Evolutionary conservation across 2,888 invertebrate species (phyloP), one percentile per base, ranked within the genome.

Genomic region (Chrysolina oricalcia): DNA sequence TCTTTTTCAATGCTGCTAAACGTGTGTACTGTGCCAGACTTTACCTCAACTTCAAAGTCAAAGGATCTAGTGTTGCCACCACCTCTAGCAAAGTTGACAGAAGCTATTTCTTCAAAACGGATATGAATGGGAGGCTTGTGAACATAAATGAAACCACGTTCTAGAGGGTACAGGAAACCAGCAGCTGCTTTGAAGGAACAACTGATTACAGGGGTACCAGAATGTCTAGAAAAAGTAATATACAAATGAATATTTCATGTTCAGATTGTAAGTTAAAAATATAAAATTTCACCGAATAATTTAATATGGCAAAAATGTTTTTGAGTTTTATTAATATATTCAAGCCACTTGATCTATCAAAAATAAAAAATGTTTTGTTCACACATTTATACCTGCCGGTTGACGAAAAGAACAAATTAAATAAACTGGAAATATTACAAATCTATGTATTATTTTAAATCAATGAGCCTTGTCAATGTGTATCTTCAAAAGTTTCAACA

Each of bases 1-100:
- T 98, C 99, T 90, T 99, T 99, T 89, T 98, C 99, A 79, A 99
- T 98, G 81, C 97, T 97, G 88, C 97, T 98, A 89, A 99, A 99
- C 0, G 97, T 98, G 89, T 98, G 96, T 0, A 95, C 91, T 0
- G 93, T 93, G 76, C 97, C 96, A 13, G 94, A 93, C 84, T 97
- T 98, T 10, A 98, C 90, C 85, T 98, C 98, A 75, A 97, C 93
- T 89, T 97, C 97, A 87, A 97, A 97, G 89, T 97, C 97, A 86
- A 97, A 97, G 0, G 96, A 96, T 84, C 94, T 91, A 0, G 95
- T 95, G 68, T 93, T 95, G 9, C 98, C 98, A 23, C 98, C 97
- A 77, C 97, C 96, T 84, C 98, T 92, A 0, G 98, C 98, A 90
- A 98, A 98, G 89, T 98, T 98, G 10, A 98, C 98, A 0, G 95